Evolutionary conservation across 2,888 invertebrate species (phyloP).

Genomic region (Pelosia muscerda): DNA sequence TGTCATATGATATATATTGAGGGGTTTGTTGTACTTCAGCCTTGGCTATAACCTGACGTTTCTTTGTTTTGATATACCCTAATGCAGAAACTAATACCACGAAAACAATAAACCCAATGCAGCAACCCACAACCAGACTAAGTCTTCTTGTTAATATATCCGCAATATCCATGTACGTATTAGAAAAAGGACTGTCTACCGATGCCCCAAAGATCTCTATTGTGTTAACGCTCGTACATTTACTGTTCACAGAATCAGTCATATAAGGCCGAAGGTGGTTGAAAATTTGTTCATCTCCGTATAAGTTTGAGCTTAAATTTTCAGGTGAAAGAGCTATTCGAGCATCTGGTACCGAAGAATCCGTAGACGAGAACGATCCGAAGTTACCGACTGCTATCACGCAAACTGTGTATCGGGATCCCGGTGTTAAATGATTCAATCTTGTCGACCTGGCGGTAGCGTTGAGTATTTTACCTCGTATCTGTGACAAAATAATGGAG

Average conservation of each 20-base stretch:
- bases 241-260: slow-evolving; percentile 91
- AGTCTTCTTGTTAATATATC: slow-evolving; percentile 93
- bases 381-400: slow-evolving; percentile 94
- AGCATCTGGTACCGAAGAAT: slow-evolving; percentile 81
- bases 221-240: slow-evolving; percentile 92
- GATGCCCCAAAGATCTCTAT: slow-evolving; percentile 90
- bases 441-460: slow-evolving; percentile 91
- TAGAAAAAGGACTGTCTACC: slow-evolving; percentile 85
- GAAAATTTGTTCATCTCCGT: slow-evolving; percentile 88
- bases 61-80: slow-evolving; percentile 94
- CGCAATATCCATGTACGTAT: slow-evolving; percentile 90
- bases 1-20: slow-evolving; percentile 92
- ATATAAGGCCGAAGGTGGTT: slow-evolving; percentile 73
- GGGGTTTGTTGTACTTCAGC: slow-evolving; percentile 90
- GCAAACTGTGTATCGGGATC: slow-evolving; percentile 94
- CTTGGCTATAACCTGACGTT: slow-evolving; percentile 92
- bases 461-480: slow-evolving; percentile 92
- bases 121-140: slow-evolving; percentile 94
- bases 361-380: slow-evolving; percentile 77
- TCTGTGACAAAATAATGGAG: slow-evolving; percentile 77
- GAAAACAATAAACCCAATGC: slow-evolving; percentile 95
- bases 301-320: slow-evolving; percentile 70
- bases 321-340: slow-evolving; percentile 79
- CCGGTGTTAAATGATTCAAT: slow-evolving; percentile 91
- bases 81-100: slow-evolving; percentile 94